Evolutionary conservation across 1,140 invertebrate species (phyloP).

Genomic region (Cydia strobilella): DNA sequence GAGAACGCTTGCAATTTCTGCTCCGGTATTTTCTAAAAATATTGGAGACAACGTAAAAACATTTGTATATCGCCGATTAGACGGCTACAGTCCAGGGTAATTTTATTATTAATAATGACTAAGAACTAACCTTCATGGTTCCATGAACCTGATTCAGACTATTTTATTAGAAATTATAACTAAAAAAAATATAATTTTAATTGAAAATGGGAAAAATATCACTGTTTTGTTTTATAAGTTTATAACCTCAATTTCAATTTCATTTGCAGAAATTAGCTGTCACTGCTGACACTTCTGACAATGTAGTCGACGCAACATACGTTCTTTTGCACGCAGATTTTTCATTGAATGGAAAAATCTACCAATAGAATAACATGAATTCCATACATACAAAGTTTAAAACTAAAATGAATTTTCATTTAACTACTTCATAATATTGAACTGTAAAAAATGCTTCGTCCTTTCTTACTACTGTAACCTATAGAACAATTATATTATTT

Average conservation of each 20-base stretch:
- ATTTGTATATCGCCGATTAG: background rate
- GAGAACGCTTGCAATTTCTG: slow-evolving; percentile 36
- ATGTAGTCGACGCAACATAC: background rate
- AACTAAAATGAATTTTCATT: no score
- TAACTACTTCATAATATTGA: no score
- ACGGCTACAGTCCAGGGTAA: background rate
- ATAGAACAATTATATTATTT: no score
- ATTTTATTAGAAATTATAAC: background rate
- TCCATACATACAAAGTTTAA: no score
- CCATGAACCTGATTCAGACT: background rate
- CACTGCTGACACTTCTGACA: background rate
- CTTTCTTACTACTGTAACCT: no score
- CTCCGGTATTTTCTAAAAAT: slow-evolving; percentile 34
- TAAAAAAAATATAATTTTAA: background rate
- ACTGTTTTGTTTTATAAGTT: slow-evolving; percentile 8
- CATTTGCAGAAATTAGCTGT: background rate
- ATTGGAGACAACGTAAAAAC: background rate
- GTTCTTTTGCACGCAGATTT: background rate
- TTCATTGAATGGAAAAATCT: background rate
- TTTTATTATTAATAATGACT: background rate
- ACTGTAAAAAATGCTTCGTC: no score
- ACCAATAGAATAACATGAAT: no score
- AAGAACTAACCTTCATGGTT: background rate
- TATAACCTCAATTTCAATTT: slow-evolving; percentile 14
- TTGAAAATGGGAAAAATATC: background rate